Conservation (phyloP, 2,888 invertebrate genomes). For the Mechanitis messenoides region DNA sequence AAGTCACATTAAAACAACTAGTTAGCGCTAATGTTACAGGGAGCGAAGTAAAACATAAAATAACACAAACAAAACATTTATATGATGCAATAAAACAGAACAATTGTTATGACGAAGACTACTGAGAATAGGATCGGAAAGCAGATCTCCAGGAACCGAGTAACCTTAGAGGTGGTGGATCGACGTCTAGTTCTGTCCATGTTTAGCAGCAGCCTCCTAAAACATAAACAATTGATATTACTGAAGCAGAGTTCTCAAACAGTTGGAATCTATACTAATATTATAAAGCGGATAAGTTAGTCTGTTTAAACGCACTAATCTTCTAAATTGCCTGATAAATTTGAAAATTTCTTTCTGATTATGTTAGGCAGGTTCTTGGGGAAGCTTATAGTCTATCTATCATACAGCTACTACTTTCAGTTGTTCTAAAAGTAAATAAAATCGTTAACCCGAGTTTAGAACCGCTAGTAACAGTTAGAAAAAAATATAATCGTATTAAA, state of each 20-base stretch:
- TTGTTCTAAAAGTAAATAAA: too few relatives aligned
- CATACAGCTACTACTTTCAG: too few relatives aligned
- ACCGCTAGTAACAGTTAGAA: too few relatives aligned
- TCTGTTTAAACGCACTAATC: too few relatives aligned
- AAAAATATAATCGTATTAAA: too few relatives aligned
- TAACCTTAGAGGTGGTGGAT: slow-evolving; percentile 41
- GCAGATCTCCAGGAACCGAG: slow-evolving; percentile 49
- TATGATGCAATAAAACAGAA: slow-evolving; percentile 59
- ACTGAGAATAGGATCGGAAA: slow-evolving; percentile 57
- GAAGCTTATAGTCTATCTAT: too few relatives aligned
- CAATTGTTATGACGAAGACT: slow-evolving; percentile 55
- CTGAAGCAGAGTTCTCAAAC: not conserved
- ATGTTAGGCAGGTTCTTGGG: too few relatives aligned
- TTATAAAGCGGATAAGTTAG: too few relatives aligned
- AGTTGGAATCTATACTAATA: too few relatives aligned
- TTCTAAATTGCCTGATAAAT: too few relatives aligned
- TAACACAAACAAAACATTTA: slow-evolving; percentile 39
- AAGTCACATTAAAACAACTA: not conserved
- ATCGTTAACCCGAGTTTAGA: too few relatives aligned
- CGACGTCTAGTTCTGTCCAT: slow-evolving; percentile 43
- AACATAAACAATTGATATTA: not conserved
- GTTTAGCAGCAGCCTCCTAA: slow-evolving; percentile 61
- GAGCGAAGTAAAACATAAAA: slow-evolving; percentile 23
- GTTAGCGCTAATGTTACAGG: not conserved
- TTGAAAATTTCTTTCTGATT: too few relatives aligned